Evolutionary conservation across 2,113 vertebrate genomes (phyloP).

Genomic region (Bos javanicus): DNA sequence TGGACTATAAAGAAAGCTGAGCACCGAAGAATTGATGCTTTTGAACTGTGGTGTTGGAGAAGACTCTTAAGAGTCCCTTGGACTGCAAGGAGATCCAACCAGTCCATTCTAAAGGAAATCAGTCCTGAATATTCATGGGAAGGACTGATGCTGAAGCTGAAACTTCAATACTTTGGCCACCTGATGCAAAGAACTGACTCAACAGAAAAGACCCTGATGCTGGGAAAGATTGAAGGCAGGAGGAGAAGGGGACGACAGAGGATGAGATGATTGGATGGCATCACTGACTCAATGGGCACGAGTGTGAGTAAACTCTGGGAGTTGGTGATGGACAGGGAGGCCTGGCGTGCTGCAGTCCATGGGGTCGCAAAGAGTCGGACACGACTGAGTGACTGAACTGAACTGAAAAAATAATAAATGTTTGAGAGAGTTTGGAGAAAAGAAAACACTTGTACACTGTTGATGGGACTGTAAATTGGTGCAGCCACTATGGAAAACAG

Average conservation of each 20-base stretch:
- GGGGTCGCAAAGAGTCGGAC: not conserved
- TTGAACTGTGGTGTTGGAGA: not conserved
- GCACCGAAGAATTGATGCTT: not conserved
- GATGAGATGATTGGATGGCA: not conserved
- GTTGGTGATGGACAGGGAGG: not conserved
- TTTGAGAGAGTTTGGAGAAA: not conserved
- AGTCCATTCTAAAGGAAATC: not conserved
- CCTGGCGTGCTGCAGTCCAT: accelerated
- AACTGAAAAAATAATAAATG: not conserved
- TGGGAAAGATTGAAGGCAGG: not conserved
- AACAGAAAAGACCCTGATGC: not conserved
- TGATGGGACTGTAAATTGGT: not conserved
- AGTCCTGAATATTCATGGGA: not conserved
- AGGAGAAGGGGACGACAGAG: not conserved
- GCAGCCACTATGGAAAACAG: not conserved
- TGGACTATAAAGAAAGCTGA: not conserved
- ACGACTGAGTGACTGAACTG: not conserved
- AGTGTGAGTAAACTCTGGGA: not conserved
- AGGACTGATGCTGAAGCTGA: not conserved
- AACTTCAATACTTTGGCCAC: not conserved
- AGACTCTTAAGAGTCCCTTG: not conserved
- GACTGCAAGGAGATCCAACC: not conserved
- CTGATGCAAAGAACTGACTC: not conserved
- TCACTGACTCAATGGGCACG: not conserved
- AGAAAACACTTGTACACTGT: not conserved